Base-by-base conservation (phyloP, 2,113 vertebrate genomes). In the Scalopus aquaticus region DNA sequence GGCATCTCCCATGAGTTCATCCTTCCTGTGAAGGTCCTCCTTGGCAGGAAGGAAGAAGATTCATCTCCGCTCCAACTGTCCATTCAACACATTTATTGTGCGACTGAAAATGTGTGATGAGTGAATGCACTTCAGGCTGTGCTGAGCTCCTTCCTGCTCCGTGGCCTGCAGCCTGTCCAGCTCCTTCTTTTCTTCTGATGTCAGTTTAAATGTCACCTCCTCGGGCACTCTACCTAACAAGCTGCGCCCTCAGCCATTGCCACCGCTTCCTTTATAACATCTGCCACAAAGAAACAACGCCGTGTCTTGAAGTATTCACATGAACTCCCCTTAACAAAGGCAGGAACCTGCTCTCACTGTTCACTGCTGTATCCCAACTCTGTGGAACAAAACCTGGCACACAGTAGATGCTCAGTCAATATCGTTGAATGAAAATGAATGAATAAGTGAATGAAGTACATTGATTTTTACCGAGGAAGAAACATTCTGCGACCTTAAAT, bases 401-500 rank as follows among this genome's bases (percentile, higher is more conserved):
- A 37, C 0, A 58, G n/a, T 35, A 35, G 73, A 13, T 54, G 49
- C 35, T 65, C 46, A 62, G 1, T 37, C 26, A 26, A 30, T 83
- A 77, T 35, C 49, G n/a, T 32, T 67, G 49, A 78, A 49, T 88
- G 24, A 77, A 91, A 86, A 60, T 30, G 20, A 83, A 85, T 12
- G 28, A 56, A 69, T 10, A 39, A 72, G 9, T 13, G n/a, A 78
- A 44, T 39, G 69, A 94, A 22, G 51, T 37, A 78, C 37, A 88
- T 2, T 90, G 78, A 60, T 49, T 74, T 91, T 65, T 91, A 17
- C 70, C 3, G n/a, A 15, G 70, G 76, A 90, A 69, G 81, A 82
- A 74, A 76, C 56, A 51, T 54, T 67, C 70, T 84, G 82, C 44
- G 78, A 42, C 39, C 84, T 86, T 91, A 93, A 94, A 54, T 69